phyloP scores from a whole-genome alignment of 2,888 invertebrate species.

The Palloptera scutellata region DNA sequence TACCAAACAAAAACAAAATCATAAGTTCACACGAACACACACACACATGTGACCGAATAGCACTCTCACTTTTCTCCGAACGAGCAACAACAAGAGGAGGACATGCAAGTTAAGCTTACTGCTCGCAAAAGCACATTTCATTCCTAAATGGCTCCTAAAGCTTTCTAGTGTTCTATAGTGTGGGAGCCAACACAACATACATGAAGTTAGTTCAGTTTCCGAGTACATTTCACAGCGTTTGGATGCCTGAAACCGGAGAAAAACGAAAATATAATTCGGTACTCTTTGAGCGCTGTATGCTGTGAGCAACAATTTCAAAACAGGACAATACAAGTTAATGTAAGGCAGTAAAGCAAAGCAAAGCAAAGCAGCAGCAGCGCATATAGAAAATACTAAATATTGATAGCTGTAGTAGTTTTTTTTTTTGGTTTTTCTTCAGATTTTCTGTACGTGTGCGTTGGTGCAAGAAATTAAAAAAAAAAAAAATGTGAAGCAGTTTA shows the following conservation, averaged over 20 bases:
- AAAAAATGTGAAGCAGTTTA: too few relatives aligned
- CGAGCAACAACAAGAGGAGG: constrained; percentile 33
- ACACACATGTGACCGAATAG: constrained; percentile 27
- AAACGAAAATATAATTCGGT: not conserved
- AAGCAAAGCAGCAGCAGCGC: not conserved
- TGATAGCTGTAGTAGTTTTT: constrained; percentile 5
- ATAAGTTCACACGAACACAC: not conserved
- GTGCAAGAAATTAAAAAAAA: too few relatives aligned
- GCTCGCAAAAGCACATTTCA: constrained; percentile 12
- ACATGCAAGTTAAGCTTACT: not conserved
- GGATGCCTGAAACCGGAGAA: constrained; percentile 42
- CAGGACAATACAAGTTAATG: not conserved
- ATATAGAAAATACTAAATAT: not conserved
- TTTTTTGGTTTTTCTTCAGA: constrained; percentile 13
- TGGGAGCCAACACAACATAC: not conserved
- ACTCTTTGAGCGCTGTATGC: not conserved
- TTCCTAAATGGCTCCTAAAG: constrained; percentile 18
- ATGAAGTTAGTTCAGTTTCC: constrained; percentile 51
- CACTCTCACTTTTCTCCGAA: constrained; percentile 45
- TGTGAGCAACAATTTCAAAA: constrained; percentile 5
- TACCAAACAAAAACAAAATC: constrained; percentile 29
- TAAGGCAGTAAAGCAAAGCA: not conserved
- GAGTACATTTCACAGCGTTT: constrained; percentile 49
- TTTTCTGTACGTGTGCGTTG: constrained; percentile 9
- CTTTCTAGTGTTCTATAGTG: constrained; percentile 8